Evolutionary conservation across 2,888 invertebrate species (phyloP).

Genomic region (Drosophila gaucha): DNA sequence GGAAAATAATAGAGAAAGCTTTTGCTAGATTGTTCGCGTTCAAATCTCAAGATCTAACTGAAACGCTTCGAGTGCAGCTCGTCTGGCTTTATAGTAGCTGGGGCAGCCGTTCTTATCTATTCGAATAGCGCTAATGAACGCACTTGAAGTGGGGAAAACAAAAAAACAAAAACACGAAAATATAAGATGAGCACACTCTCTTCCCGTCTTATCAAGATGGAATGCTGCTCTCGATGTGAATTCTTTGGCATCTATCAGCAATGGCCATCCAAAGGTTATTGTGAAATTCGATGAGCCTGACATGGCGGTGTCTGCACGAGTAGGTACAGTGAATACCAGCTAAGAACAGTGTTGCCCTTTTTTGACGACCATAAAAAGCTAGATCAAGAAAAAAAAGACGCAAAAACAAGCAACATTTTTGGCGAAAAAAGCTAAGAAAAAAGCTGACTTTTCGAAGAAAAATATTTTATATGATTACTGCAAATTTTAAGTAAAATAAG

Average conservation of each 20-base stretch:
- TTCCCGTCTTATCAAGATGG: slow-evolving; percentile 20
- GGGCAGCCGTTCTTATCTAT: slow-evolving; percentile 56
- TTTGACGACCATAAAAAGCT: too few species aligned
- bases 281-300: slow-evolving; percentile 34
- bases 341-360: too few species aligned
- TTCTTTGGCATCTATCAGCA: slow-evolving; percentile 21
- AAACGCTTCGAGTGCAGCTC: slow-evolving; percentile 33
- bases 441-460: too few species aligned
- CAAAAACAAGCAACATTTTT: too few species aligned
- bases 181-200: slow-evolving; percentile 19
- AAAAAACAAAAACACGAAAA: not conserved
- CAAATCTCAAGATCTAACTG: slow-evolving; percentile 50
- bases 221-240: slow-evolving; percentile 1
- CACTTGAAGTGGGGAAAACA: slow-evolving; percentile 58
- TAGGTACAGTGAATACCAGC: slow-evolving; percentile 4
- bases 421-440: too few species aligned
- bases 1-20: not conserved
- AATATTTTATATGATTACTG: too few species aligned
- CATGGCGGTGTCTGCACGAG: slow-evolving; percentile 8
- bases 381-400: too few species aligned
- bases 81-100: slow-evolving; percentile 56
- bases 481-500: too few species aligned
- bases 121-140: slow-evolving; percentile 52
- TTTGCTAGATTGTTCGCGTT: slow-evolving; percentile 9
- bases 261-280: slow-evolving; percentile 51